Conservation (phyloP, 2,113 vertebrate genomes). For the Athene noctua region DNA sequence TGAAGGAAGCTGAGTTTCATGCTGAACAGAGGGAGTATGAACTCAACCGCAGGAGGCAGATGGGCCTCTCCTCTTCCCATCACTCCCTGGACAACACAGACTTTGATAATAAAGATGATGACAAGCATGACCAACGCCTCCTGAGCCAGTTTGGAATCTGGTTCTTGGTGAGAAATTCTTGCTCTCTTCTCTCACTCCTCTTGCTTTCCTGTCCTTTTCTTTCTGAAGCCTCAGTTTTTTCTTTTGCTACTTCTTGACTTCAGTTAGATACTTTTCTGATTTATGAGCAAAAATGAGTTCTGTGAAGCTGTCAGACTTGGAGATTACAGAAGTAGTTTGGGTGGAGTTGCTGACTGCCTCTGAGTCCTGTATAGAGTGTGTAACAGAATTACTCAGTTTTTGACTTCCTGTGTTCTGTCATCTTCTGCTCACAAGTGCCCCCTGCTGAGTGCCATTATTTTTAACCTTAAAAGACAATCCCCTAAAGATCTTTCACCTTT, state of each 20-base stretch:
- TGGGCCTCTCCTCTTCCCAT: conserved; percentile 95
- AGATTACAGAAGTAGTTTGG: not conserved
- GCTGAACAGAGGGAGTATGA: conserved; percentile 95
- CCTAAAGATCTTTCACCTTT: not conserved
- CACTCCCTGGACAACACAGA: conserved; percentile 96
- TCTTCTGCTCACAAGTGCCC: not conserved
- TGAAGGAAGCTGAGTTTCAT: conserved; percentile 98
- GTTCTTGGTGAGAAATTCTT: conserved; percentile 86
- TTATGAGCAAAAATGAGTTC: not conserved
- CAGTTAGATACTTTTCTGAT: not conserved
- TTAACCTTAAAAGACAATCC: not conserved
- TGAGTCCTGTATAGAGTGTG: not conserved
- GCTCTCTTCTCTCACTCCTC: not conserved
- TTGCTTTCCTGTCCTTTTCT: not conserved
- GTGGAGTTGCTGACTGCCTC: not conserved
- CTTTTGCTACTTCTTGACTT: not conserved
- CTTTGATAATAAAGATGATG: conserved; percentile 98
- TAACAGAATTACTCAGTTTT: not conserved
- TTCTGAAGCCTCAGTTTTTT: not conserved
- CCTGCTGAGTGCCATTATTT: not conserved
- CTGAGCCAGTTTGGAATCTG: conserved; percentile 99
- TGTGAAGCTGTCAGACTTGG: not conserved
- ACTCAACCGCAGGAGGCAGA: conserved; percentile 91
- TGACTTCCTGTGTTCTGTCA: not conserved
- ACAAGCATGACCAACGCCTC: conserved; percentile 95